Conservation (phyloP, 2,888 invertebrate species). For the Drosophila limbata region DNA sequence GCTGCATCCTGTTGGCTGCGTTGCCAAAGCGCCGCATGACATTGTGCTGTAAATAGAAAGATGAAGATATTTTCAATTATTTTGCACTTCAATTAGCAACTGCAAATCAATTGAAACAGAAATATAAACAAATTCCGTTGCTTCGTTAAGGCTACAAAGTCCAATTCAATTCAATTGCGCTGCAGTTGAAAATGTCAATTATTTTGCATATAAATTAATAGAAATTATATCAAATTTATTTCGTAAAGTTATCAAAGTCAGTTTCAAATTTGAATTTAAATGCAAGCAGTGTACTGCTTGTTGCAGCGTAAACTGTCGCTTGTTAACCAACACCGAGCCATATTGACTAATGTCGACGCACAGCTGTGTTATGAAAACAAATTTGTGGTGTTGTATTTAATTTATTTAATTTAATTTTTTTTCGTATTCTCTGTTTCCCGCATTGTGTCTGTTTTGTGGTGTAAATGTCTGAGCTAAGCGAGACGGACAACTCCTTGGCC, state of each 20-base stretch:
- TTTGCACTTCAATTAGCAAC: constrained; percentile 4
- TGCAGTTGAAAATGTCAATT: too few species aligned
- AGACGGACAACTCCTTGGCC: neutral
- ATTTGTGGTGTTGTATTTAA: neutral
- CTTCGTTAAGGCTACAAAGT: neutral
- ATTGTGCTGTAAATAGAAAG: neutral
- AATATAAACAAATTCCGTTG: neutral
- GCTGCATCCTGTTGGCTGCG: constrained; percentile 28
- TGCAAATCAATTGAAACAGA: neutral
- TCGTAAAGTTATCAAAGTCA: neutral
- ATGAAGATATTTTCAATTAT: constrained; percentile 2
- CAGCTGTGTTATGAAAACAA: constrained; percentile 38
- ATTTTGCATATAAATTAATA: too few species aligned
- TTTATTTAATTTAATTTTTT: neutral
- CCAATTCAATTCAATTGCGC: constrained; percentile 9
- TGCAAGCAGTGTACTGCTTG: constrained; percentile 4
- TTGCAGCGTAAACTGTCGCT: neutral
- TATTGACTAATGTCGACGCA: neutral
- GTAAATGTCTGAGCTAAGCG: constrained; percentile 21
- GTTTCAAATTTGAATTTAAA: constrained; percentile 26
- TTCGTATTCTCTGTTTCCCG: neutral
- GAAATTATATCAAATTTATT: neutral
- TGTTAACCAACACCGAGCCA: constrained; percentile 41
- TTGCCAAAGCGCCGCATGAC: constrained; percentile 23
- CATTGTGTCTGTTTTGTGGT: neutral